These are phyloP conservation scores for Gavia stellata DNA, from an alignment of 2,113 vertebrate species.

Conservation along the genomic window DNA sequence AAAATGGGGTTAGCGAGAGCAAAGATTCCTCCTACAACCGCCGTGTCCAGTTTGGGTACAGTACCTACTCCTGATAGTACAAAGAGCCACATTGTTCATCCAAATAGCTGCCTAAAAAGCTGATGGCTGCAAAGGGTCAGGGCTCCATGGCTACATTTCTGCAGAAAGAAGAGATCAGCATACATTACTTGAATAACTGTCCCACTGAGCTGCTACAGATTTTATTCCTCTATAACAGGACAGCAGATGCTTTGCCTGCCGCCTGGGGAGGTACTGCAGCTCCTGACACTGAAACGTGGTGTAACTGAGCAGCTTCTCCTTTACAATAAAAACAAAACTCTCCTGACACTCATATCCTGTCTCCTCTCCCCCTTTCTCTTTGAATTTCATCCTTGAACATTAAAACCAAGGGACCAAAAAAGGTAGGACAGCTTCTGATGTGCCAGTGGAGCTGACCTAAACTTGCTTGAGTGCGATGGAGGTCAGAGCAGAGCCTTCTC, in stretches of 20 bases:
- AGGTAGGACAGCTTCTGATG: background rate
- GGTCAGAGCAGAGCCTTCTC: background rate
- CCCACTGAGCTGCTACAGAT: background rate
- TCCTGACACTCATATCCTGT: background rate
- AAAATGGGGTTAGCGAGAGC: background rate
- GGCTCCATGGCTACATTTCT: background rate
- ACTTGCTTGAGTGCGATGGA: background rate
- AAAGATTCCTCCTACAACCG: accelerated
- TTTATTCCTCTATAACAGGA: background rate
- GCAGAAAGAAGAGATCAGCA: background rate
- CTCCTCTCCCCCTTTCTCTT: background rate
- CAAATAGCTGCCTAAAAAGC: background rate
- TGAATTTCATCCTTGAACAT: background rate
- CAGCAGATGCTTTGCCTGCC: background rate
- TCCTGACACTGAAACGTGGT: background rate
- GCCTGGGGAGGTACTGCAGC: background rate
- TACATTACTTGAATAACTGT: background rate
- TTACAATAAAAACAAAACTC: background rate
- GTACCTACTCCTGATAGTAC: background rate
- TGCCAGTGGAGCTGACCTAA: background rate
- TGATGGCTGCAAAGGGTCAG: background rate
- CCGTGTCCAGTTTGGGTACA: accelerated
- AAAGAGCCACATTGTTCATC: background rate
- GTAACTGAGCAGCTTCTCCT: background rate
- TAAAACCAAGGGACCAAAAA: background rate